phyloP scores from a whole-genome alignment of 2,113 vertebrate genomes.

The Menidia beryllina region DNA sequence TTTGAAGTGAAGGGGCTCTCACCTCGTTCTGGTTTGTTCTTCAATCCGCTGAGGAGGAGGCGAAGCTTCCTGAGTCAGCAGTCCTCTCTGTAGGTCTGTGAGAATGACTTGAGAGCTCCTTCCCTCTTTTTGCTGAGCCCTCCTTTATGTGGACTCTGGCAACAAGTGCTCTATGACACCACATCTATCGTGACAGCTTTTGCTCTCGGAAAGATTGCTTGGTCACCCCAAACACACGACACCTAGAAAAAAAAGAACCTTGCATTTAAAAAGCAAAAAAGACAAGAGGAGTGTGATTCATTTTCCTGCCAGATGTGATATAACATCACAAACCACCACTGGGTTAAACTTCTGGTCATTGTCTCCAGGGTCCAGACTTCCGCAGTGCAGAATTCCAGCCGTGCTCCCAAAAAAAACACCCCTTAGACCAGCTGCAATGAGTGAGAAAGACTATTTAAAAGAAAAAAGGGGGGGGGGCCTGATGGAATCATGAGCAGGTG shows the following conservation, averaged over 20 bases:
- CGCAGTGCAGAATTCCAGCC: background rate
- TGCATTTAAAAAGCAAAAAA: background rate
- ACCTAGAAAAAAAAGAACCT: background rate
- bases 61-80: slow-evolving; percentile 35
- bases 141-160: slow-evolving; percentile 14
- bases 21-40: slow-evolving; percentile 60
- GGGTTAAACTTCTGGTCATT: background rate
- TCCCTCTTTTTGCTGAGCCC: slow-evolving; percentile 5
- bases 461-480: too few species aligned
- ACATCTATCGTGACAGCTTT: background rate
- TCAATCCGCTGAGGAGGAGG: slow-evolving; percentile 33
- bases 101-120: background rate
- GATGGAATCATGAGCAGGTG: too few species aligned
- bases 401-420: background rate
- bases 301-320: background rate
- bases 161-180: background rate
- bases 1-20: slow-evolving; percentile 59
- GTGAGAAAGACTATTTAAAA: background rate
- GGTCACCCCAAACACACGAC: background rate
- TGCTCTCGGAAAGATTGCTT: background rate
- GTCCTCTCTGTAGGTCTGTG: background rate
- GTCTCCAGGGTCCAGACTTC: background rate
- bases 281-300: background rate
- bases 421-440: background rate
- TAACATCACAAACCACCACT: background rate